Percentiles rank a stretch among this genome's conserved stretches.
Evolutionary conservation across 1,140 invertebrate species (phyloP).

Genomic region (Sinonovacula constricta): DNA sequence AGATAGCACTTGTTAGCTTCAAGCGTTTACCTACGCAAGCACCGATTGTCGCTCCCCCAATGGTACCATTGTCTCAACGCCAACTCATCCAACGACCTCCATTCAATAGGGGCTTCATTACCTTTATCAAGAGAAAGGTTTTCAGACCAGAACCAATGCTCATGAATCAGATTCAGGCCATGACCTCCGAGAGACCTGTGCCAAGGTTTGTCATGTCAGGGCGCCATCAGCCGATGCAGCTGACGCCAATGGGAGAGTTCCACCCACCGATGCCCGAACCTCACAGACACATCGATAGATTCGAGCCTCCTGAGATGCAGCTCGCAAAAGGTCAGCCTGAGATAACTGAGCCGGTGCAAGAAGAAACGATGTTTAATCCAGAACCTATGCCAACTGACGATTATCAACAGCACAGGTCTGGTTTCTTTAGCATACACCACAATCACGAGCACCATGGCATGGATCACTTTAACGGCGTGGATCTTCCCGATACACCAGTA

Average conservation of each 20-base stretch:
- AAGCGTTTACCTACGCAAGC: background rate
- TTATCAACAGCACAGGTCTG: too few relatives aligned
- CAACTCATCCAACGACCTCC: constrained; percentile 34
- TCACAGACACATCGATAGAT: background rate
- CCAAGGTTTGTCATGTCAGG: constrained; percentile 27
- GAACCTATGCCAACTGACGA: too few relatives aligned
- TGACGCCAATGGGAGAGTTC: constrained; percentile 20
- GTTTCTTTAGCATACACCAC: too few relatives aligned
- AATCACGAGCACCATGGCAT: background rate
- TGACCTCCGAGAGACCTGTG: too few relatives aligned
- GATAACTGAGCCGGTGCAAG: background rate
- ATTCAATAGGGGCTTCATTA: constrained; percentile 15
- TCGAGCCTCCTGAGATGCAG: background rate
- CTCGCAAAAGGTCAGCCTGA: background rate
- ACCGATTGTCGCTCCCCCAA: too few relatives aligned
- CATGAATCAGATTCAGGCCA: background rate
- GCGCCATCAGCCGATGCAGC: background rate
- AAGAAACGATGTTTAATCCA: background rate
- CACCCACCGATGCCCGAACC: constrained; percentile 10
- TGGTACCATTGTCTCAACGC: too few relatives aligned
- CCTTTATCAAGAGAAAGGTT: constrained; percentile 15
- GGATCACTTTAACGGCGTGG: constrained; percentile 13
- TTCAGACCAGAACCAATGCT: constrained; percentile 10
- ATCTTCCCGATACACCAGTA: constrained; percentile 23
- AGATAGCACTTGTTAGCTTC: background rate